Evolutionary conservation across 2,113 vertebrate genomes (phyloP), one percentile per base, ranked within the genome.

Genomic region (Numenius arquata): DNA sequence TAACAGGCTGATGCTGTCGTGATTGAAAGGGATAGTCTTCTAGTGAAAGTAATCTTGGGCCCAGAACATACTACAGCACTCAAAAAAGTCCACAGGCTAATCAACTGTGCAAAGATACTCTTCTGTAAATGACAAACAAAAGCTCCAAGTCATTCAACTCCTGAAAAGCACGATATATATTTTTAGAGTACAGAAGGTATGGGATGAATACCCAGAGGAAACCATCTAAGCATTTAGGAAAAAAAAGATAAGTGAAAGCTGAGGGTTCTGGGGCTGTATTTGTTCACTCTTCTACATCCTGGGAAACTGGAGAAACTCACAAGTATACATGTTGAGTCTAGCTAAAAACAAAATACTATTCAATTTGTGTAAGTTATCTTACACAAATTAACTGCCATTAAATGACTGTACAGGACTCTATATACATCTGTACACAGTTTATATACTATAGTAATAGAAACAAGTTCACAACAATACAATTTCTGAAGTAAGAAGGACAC

Each of bases 1-100:
- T 95, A 90, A 82, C 70, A 89, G 93, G 87, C 75, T 88, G 81
- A 78, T 95, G 70, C 38, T 89, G 82, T 95, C 94, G 87, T 2
- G 7, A 93, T 76, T 58, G 63, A 89, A 93, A 92, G 71, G 34
- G 43, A 71, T 85, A 92, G 61, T 76, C 32, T 85, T 70, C 80
- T 52, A 67, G 41, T 67, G 56, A 81, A 93, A 67, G 66, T 67
- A 78, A 82, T 93, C 68, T 52, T 85, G 48, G 14, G 14, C 23
- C 36, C 56, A 71, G 29, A 71, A 41, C 32, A 55, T n/a, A 48
- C 47, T 40, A 52, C 19, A 59, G 34, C 47, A 55, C 40, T 80
- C 43, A 92, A 75, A 93, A 89, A 93, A 87, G 19, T 59, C 84
- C 74, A 91, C 18, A 66, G 80, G 89, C 58, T 85, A 89, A 87